Percentiles rank a stretch among this genome's conserved stretches.
Evolutionary conservation across 2,113 vertebrate species (phyloP).

Genomic region (Spheniscus mendiculus): DNA sequence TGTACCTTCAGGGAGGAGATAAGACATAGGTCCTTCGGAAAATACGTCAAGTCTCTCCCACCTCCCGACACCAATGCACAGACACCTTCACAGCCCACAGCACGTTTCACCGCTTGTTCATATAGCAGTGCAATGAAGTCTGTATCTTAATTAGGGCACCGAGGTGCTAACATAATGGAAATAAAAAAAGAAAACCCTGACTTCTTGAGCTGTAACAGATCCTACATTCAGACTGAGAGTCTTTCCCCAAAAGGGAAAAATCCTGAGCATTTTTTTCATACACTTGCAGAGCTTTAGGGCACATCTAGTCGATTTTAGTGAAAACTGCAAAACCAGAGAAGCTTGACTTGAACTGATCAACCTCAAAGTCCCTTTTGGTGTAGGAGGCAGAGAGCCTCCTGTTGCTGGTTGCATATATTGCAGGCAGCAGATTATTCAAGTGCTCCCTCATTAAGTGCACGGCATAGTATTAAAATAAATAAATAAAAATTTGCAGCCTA

Average conservation of each 20-base stretch:
- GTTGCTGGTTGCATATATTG: neutral
- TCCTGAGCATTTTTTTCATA: too few relatives aligned
- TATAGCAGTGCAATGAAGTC: fast-evolving
- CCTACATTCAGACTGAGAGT: neutral
- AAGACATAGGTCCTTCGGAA: neutral
- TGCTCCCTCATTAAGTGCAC: fast-evolving
- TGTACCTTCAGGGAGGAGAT: neutral
- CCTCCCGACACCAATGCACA: fast-evolving
- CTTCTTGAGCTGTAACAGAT: neutral
- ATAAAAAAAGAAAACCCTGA: neutral
- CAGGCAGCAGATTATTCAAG: neutral
- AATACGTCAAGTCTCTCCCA: neutral
- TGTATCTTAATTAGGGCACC: neutral
- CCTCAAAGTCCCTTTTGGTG: neutral
- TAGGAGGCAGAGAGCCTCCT: neutral
- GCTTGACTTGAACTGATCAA: neutral
- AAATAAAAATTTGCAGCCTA: neutral
- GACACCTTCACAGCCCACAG: neutral
- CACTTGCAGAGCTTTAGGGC: neutral
- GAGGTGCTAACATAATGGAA: neutral
- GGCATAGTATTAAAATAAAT: neutral
- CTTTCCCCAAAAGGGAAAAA: neutral
- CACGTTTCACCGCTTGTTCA: fast-evolving
- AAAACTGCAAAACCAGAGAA: neutral
- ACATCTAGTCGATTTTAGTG: neutral